Percentiles rank a stretch among this genome's conserved stretches.
Evolutionary conservation across 1,140 invertebrate species (phyloP).

Genomic region (Drosophila persimilis): DNA sequence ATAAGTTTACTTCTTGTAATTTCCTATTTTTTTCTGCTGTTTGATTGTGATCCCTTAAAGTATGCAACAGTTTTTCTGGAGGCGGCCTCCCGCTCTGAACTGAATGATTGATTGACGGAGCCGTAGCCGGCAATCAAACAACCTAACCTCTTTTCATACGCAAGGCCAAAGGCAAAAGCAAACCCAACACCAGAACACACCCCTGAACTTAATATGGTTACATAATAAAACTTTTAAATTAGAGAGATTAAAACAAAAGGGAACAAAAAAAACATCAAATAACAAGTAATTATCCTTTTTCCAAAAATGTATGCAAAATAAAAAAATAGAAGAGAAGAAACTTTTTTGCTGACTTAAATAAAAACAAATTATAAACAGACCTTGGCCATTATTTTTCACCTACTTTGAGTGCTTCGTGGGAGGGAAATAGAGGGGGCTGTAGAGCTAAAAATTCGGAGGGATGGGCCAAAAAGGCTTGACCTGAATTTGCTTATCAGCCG

Average conservation of each 20-base stretch:
- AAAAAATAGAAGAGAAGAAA: slow-evolving; percentile 18
- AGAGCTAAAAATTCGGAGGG: background rate
- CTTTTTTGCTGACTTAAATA: slow-evolving; percentile 35
- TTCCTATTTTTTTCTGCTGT: background rate
- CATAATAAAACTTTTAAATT: slow-evolving; percentile 59
- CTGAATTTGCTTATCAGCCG: slow-evolving; percentile 70
- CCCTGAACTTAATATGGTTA: slow-evolving; percentile 24
- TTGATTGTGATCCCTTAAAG: slow-evolving; percentile 27
- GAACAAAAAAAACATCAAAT: slow-evolving; percentile 21
- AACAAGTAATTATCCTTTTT: slow-evolving; percentile 65
- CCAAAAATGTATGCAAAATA: slow-evolving; percentile 17
- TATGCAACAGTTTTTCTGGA: slow-evolving; percentile 40
- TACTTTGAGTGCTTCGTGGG: slow-evolving; percentile 42
- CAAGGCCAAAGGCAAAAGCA: background rate
- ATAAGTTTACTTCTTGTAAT: too few species aligned
- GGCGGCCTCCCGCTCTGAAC: background rate
- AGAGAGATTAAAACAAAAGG: slow-evolving; percentile 23
- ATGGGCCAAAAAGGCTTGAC: slow-evolving; percentile 57
- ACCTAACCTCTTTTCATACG: background rate
- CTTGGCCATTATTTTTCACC: slow-evolving; percentile 66
- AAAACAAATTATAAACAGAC: slow-evolving; percentile 47
- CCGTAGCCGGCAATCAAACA: background rate
- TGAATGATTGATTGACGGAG: slow-evolving; percentile 3
- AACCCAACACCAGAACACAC: slow-evolving; percentile 11
- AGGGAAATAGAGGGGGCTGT: background rate